Conservation (phyloP, 1,140 invertebrate species). For the Drosophila pallidifrons region DNA sequence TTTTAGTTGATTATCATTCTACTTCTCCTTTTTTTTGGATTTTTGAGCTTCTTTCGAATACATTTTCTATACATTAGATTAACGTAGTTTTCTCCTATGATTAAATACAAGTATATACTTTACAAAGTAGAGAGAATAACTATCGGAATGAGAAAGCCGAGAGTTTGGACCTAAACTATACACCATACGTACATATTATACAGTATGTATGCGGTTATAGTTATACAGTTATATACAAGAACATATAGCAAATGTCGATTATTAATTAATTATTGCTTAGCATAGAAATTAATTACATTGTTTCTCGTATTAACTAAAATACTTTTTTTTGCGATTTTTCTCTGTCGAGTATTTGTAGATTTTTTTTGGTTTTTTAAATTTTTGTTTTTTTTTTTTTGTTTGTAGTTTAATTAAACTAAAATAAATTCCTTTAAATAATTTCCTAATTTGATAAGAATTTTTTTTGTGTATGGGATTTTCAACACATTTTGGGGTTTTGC, state of each 20-base stretch:
- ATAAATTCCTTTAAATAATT: constrained; percentile 54
- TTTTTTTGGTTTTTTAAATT: constrained; percentile 30
- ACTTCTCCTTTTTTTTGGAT: constrained; percentile 60
- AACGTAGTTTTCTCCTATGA: constrained; percentile 28
- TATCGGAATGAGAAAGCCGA: constrained; percentile 57
- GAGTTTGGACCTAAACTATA: constrained; percentile 7
- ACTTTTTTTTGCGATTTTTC: constrained; percentile 66
- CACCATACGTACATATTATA: too few relatives aligned
- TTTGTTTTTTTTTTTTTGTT: constrained; percentile 16
- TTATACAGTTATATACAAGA: constrained; percentile 31
- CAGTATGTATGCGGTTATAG: constrained; percentile 1
- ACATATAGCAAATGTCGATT: constrained; percentile 18
- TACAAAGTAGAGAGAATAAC: constrained; percentile 34
- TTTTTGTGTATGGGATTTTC: constrained; percentile 32
- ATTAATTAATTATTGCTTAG: constrained; percentile 18
- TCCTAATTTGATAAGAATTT: constrained; percentile 27
- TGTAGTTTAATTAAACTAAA: constrained; percentile 24
- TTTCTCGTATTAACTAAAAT: constrained; percentile 55
- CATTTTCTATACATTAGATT: constrained; percentile 24
- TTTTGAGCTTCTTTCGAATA: constrained; percentile 68
- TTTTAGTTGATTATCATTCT: constrained; percentile 53
- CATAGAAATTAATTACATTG: constrained; percentile 39
- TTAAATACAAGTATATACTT: constrained; percentile 37
- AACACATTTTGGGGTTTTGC: constrained; percentile 36
- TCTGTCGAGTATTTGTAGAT: constrained; percentile 61